Conservation (phyloP, 2,797 vertebrate genomes). For the Acropternis orthonyx region DNA sequence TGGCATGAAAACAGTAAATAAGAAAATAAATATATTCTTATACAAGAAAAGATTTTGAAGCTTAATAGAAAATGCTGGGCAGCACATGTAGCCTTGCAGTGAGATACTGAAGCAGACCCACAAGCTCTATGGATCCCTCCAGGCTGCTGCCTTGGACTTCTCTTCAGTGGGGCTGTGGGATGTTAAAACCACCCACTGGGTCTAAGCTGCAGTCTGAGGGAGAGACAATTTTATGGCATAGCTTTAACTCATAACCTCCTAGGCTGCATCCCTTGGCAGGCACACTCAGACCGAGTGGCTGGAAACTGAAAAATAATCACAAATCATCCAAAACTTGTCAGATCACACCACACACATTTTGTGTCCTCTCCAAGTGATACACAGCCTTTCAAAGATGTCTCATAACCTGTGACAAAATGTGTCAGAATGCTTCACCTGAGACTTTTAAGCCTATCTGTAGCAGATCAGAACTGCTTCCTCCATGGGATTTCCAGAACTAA, state of each 20-base stretch:
- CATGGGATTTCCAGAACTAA: not conserved
- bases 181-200: not conserved
- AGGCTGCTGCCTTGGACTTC: not conserved
- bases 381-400: not conserved
- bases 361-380: not conserved
- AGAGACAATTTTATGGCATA: not conserved
- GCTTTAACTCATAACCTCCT: not conserved
- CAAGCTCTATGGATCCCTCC: not conserved
- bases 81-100: not conserved
- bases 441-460: not conserved
- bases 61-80: not conserved
- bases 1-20: not conserved
- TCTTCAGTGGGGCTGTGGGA: not conserved
- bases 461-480: not conserved
- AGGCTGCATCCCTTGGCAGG: not conserved
- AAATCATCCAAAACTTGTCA: not conserved
- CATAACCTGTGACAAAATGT: not conserved
- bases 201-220: not conserved
- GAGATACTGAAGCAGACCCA: not conserved
- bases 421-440: not conserved
- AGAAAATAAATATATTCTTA: not conserved
- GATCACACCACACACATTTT: not conserved
- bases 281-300: not conserved
- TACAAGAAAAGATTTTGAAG: not conserved
- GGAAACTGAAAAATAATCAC: not conserved